Percentiles rank a stretch among this genome's conserved stretches.
Conservation (phyloP, 2,113 vertebrate genomes). For the Oenanthe oenanthe region DNA sequence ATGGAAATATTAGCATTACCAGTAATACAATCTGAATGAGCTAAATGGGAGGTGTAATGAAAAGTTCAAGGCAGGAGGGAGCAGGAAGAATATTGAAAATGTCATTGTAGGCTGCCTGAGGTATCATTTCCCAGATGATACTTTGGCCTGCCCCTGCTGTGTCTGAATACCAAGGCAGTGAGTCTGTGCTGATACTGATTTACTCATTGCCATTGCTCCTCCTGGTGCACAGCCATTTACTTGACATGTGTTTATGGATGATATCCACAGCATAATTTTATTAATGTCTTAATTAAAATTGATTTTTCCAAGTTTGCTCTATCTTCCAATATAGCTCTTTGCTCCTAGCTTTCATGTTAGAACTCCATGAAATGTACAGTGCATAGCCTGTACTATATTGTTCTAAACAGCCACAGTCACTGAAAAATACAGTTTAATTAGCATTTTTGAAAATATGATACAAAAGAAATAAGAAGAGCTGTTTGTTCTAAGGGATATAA, state of each 20-base stretch:
- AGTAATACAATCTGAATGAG: constrained; percentile 64
- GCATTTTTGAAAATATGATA: background rate
- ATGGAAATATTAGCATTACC: constrained; percentile 53
- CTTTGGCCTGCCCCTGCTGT: background rate
- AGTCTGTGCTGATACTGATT: background rate
- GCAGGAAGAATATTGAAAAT: constrained; percentile 36
- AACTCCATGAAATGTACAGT: background rate
- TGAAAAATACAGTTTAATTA: background rate
- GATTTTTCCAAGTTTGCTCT: background rate
- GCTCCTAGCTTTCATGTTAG: background rate
- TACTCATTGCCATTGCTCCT: background rate
- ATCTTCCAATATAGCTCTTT: background rate
- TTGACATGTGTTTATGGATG: background rate
- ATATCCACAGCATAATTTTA: background rate
- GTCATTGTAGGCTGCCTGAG: background rate
- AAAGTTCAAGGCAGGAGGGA: constrained; percentile 25
- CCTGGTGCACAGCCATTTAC: background rate
- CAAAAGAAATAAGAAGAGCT: background rate
- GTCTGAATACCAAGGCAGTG: background rate
- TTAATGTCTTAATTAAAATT: background rate
- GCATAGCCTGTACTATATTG: background rate
- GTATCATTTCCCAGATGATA: background rate
- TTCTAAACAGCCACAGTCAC: background rate
- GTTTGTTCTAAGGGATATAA: too few relatives aligned
- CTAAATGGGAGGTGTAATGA: constrained; percentile 52